Percentiles rank a stretch among this genome's conserved stretches.
Conservation (phyloP, 1,140 invertebrate genomes). For the Trachymyrmex cornetzi region DNA sequence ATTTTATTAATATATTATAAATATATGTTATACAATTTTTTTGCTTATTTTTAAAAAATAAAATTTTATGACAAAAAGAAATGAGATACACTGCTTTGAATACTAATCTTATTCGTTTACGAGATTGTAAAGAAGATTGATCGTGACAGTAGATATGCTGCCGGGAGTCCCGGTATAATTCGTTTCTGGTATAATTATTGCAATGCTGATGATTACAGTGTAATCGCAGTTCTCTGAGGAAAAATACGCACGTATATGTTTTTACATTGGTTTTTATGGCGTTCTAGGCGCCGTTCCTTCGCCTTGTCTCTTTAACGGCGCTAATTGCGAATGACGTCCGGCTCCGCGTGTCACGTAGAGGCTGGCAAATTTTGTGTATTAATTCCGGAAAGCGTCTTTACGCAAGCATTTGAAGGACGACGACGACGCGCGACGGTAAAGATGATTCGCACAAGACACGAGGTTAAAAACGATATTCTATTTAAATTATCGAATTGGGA, state of each 20-base stretch:
- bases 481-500: constrained; percentile 31
- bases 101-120: constrained; percentile 3
- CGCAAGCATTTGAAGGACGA: constrained; percentile 9
- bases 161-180: constrained; percentile 28
- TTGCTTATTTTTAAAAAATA: not conserved
- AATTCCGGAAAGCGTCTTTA: constrained; percentile 45
- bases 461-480: constrained; percentile 33
- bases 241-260: constrained; percentile 21
- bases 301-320: constrained; percentile 43
- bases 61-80: not conserved
- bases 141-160: constrained; percentile 3
- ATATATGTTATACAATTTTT: no score
- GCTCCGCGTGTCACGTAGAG: constrained; percentile 18
- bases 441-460: not conserved
- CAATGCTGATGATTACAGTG: constrained; percentile 34
- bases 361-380: constrained; percentile 42
- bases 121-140: constrained; percentile 17
- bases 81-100: not conserved
- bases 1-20: not conserved
- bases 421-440: not conserved
- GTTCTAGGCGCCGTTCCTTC: constrained; percentile 20
- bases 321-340: constrained; percentile 39
- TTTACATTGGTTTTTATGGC: constrained; percentile 38
- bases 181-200: constrained; percentile 48
- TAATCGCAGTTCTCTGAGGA: constrained; percentile 40